Evolutionary conservation across 2,888 invertebrate species (phyloP), one percentile per base, ranked within the genome.

Genomic region (Meiosimyza decipiens): DNA sequence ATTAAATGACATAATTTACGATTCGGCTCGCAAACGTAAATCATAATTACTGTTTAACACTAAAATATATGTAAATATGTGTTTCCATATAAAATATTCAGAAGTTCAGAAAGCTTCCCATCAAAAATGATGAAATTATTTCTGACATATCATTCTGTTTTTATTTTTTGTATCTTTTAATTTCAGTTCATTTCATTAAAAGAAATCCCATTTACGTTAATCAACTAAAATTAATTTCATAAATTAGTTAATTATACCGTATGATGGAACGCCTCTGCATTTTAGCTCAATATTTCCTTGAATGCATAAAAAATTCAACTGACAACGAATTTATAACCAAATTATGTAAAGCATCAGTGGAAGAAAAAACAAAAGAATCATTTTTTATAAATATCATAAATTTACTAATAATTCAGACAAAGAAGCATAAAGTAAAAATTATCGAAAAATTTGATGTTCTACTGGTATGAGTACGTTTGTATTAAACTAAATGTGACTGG

Each of bases 181-280:
- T 69, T 69, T 52, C 51, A 69, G n/a, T 51, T 69, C 59, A 69
- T 69, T 59, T 60, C 69, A 52, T 51, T 28, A 9, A 66, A 67
- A 62, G 57, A 72, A 74, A 74, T 72, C 72, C 57, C 72, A 73
- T 72, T 75, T 73, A 67, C 57, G 73, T 67, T 73, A 75, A 73
- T 73, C 73, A 75, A 72, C 67, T 59, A 52, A 72, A 75, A 71
- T 73, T 72, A 72, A 73, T 73, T 73, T 67, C 67, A 73, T 72
- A 72, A 67, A 71, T 65, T 71, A 65, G 60, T 54, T 72, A 72
- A 72, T 67, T 72, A 72, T 62, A 51, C 65, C 49, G 15, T 59
- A 50, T 33, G 55, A 16, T 54, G 62, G 22, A 70, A 70, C 70
- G 60, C 60, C 70, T 60, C 51, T 68, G 7, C 63, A 16, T 18